Conservation (phyloP, 2,888 invertebrate species). For the Nemurella pictetii region DNA sequence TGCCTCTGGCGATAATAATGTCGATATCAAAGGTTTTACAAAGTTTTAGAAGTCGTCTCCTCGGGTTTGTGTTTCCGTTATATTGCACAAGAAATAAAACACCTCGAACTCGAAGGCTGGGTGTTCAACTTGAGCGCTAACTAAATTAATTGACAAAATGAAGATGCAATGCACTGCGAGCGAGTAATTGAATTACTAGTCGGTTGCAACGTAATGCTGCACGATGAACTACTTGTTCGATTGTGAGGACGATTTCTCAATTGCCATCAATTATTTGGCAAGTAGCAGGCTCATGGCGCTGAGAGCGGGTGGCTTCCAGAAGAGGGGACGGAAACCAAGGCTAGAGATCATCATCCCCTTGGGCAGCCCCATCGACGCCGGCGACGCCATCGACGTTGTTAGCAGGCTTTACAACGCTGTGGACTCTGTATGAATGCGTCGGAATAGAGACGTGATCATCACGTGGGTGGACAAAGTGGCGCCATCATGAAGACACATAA, state of each 20-base stretch:
- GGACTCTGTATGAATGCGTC: neutral
- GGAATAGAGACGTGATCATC: neutral
- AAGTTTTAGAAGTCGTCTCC: neutral
- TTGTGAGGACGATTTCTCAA: neutral
- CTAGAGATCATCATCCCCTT: too few relatives aligned
- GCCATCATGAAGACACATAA: neutral
- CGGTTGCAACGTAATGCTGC: neutral
- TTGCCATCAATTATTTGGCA: neutral
- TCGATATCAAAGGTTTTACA: neutral
- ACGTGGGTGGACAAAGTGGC: neutral
- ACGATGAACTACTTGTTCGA: neutral
- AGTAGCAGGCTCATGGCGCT: neutral
- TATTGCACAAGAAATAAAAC: neutral
- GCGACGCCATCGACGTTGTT: neutral
- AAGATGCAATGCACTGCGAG: neutral
- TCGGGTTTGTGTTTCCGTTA: too few relatives aligned
- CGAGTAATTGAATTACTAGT: neutral
- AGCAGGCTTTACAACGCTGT: neutral
- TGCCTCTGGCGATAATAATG: neutral
- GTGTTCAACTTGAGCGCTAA: neutral
- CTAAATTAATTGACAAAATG: neutral
- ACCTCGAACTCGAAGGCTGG: neutral
- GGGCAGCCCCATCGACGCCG: neutral
- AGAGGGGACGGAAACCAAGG: too few relatives aligned
- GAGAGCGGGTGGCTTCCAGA: neutral